These are phyloP conservation scores for Urocitellus parryii DNA, from an alignment of 2,113 vertebrate genomes.

Conservation along the genomic window DNA sequence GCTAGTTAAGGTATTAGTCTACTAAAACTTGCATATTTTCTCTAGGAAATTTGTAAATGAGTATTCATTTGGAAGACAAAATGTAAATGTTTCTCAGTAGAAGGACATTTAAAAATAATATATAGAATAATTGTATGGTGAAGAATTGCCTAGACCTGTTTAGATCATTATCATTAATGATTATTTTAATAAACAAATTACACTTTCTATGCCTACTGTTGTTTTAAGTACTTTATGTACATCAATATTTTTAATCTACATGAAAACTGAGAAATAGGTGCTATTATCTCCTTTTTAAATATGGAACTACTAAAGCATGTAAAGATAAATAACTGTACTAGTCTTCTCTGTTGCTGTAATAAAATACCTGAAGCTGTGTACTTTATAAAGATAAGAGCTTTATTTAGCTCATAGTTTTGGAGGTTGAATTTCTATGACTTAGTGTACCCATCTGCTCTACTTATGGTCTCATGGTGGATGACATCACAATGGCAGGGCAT, in stretches of 20 bases:
- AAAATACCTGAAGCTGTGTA: background rate
- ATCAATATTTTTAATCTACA: constrained; percentile 14
- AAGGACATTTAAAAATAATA: background rate
- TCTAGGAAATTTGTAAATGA: background rate
- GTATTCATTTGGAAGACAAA: constrained; percentile 33
- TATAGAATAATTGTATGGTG: background rate
- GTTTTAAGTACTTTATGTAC: constrained; percentile 34
- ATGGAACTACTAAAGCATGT: background rate
- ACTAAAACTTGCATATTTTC: background rate
- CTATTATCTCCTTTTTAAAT: background rate
- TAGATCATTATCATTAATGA: constrained; percentile 1
- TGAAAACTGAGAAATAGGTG: background rate
- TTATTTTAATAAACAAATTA: background rate
- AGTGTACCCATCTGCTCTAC: background rate
- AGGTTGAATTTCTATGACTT: background rate
- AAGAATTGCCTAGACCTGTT: constrained; percentile 8
- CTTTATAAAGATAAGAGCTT: background rate
- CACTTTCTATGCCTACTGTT: background rate
- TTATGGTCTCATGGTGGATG: background rate
- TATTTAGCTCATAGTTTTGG: background rate
- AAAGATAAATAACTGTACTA: background rate
- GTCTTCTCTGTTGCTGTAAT: background rate
- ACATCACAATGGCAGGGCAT: background rate
- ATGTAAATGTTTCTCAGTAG: background rate
- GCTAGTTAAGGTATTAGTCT: background rate